A percentile compares a stretch with the other conserved stretches of the same genome.
Evolutionary conservation across 2,888 invertebrate genomes (phyloP).

Genomic region (Drosophila flavopinicola): DNA sequence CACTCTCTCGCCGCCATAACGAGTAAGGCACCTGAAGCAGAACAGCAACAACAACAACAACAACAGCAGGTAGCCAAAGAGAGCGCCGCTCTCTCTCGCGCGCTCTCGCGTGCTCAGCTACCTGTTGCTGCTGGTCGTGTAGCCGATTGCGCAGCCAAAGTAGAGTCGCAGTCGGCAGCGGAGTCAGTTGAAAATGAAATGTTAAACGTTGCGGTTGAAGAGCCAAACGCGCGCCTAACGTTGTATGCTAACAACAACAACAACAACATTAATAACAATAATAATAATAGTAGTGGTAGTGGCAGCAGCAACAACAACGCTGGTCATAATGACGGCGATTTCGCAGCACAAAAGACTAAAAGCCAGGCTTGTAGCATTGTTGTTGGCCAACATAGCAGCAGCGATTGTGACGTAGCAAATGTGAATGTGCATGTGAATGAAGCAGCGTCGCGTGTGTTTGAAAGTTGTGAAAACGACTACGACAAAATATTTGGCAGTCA

Average conservation of each 20-base stretch:
- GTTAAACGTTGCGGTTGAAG: constrained; percentile 80
- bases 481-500: constrained; percentile 73
- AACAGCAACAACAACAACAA: constrained; percentile 33
- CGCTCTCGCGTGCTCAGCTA: constrained; percentile 43
- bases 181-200: constrained; percentile 82
- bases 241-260: constrained; percentile 45
- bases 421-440: constrained; percentile 44
- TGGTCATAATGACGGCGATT: constrained; percentile 74
- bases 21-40: constrained; percentile 75
- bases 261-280: constrained; percentile 33
- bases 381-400: constrained; percentile 46
- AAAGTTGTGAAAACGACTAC: constrained; percentile 75
- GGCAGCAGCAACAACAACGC: constrained; percentile 41
- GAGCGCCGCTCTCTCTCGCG: constrained; percentile 35
- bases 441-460: constrained; percentile 58
- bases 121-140: constrained; percentile 58
- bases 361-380: constrained; percentile 39
- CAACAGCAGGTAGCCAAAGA: constrained; percentile 45
- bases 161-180: constrained; percentile 54
- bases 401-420: constrained; percentile 64
- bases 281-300: constrained; percentile 26
- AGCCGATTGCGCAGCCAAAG: constrained; percentile 71
- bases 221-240: constrained; percentile 61
- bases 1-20: constrained; percentile 49
- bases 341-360: constrained; percentile 72